A percentile compares a stretch with the other conserved stretches of the same genome.
Conservation (phyloP, 2,888 invertebrate genomes). For the Mesorhabditis sp. region DNA sequence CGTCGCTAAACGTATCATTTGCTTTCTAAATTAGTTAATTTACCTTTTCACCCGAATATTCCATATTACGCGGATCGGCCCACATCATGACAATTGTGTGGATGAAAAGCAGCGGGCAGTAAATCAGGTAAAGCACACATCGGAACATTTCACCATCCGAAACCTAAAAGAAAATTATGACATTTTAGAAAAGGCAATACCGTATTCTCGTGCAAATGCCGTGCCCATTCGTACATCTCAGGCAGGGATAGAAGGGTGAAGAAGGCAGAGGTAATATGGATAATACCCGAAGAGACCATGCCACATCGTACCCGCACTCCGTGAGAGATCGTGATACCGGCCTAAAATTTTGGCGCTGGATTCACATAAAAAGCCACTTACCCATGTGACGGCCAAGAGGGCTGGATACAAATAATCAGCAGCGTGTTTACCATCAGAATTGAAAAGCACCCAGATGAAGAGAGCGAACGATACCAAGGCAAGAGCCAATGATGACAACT, state of each 20-base stretch:
- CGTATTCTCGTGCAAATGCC: constrained; percentile 19
- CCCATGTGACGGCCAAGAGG: constrained; percentile 39
- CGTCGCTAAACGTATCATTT: constrained; percentile 16
- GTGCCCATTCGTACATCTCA: constrained; percentile 46
- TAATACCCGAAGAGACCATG: constrained; percentile 81
- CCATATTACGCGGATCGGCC: constrained; percentile 36
- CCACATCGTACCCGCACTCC: constrained; percentile 79
- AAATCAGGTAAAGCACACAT: neutral
- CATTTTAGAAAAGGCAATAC: neutral
- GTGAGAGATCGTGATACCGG: constrained; percentile 63
- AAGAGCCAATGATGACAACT: neutral
- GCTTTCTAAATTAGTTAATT: neutral
- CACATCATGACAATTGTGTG: constrained; percentile 27
- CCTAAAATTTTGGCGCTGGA: constrained; percentile 25
- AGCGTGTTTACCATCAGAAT: constrained; percentile 12
- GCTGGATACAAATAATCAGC: constrained; percentile 44
- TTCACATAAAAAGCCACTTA: constrained; percentile 22
- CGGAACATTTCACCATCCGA: neutral
- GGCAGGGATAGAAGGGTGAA: constrained; percentile 70
- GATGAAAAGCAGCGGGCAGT: neutral
- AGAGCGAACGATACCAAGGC: neutral
- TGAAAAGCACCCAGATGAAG: neutral
- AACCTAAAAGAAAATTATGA: neutral
- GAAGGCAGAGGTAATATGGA: constrained; percentile 85
- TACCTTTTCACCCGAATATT: constrained; percentile 20